These are phyloP conservation scores for Anodontia alba DNA, from an alignment of 2,888 invertebrate species.

Conservation along the genomic window DNA sequence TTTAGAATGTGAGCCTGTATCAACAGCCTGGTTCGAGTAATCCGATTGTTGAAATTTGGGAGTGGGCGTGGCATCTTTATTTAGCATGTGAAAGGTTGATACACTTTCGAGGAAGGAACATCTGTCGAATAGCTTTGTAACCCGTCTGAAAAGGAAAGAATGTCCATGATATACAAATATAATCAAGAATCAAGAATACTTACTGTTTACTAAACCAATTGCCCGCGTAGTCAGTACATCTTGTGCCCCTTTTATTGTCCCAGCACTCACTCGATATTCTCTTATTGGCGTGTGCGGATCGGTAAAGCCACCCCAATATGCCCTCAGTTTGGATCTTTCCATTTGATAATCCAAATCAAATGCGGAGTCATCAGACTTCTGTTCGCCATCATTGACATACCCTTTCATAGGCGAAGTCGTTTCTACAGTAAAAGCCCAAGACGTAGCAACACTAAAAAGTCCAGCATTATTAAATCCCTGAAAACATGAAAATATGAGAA, in stretches of 20 bases:
- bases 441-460: not conserved
- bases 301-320: not conserved
- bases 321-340: not conserved
- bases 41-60: too few species aligned
- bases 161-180: too few species aligned
- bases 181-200: not conserved
- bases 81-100: too few species aligned
- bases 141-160: too few species aligned
- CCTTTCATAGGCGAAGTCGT: not conserved
- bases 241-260: not conserved
- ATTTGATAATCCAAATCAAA: not conserved
- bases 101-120: too few species aligned
- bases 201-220: not conserved
- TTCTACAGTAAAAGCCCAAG: not conserved
- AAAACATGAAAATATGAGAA: not conserved
- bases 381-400: not conserved
- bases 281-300: not conserved
- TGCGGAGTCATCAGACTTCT: not conserved
- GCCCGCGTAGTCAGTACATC: not conserved
- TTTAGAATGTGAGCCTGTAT: too few species aligned
- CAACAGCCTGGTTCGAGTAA: too few species aligned
- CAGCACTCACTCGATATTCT: not conserved
- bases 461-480: not conserved
- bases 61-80: too few species aligned
- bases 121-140: too few species aligned